Evolutionary conservation across 30 jellyfish, hydroid and myxozoan genomes (phyloP).

Genomic region (Sanderia malayensis): DNA sequence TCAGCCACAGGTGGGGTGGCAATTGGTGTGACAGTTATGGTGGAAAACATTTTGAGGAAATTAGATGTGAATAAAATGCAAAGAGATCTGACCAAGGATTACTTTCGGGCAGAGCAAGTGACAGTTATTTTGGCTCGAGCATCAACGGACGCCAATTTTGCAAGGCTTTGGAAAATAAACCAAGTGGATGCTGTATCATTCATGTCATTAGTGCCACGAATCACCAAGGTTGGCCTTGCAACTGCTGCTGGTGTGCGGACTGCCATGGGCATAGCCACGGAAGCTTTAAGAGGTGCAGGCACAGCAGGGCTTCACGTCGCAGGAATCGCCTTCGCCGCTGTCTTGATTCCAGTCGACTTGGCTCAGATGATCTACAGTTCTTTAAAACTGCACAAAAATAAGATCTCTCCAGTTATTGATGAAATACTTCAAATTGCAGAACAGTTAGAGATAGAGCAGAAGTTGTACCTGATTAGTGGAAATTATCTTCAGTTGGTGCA

Average conservation of each 20-base stretch:
- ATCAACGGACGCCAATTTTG: constrained; percentile 28
- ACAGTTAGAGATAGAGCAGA: constrained; percentile 31
- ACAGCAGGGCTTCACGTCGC: constrained; percentile 64
- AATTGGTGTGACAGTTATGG: constrained; percentile 26
- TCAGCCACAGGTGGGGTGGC: constrained; percentile 53
- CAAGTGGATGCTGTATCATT: neutral
- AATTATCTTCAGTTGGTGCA: constrained; percentile 11
- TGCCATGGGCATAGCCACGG: constrained; percentile 16
- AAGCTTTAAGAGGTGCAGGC: constrained; percentile 57
- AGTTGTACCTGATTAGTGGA: constrained; percentile 11
- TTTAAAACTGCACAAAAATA: constrained; percentile 26
- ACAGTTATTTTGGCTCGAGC: constrained; percentile 35
- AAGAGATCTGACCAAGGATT: constrained; percentile 23
- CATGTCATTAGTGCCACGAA: constrained; percentile 7
- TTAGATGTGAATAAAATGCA: constrained; percentile 17
- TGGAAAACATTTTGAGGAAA: constrained; percentile 18
- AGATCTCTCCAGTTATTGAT: constrained; percentile 27
- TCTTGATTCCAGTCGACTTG: constrained; percentile 52
- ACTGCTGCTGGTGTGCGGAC: constrained; percentile 31
- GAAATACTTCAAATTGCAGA: constrained; percentile 30
- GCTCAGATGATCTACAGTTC: constrained; percentile 51
- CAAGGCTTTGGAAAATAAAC: constrained; percentile 35
- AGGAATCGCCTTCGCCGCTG: constrained; percentile 38
- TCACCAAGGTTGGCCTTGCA: constrained; percentile 47
- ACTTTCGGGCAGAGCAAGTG: constrained; percentile 35